Percentiles rank a stretch among this genome's conserved stretches.
These are phyloP conservation scores for Clarias batrachus DNA, from an alignment of 2,113 vertebrate species.

Conservation along the genomic window DNA sequence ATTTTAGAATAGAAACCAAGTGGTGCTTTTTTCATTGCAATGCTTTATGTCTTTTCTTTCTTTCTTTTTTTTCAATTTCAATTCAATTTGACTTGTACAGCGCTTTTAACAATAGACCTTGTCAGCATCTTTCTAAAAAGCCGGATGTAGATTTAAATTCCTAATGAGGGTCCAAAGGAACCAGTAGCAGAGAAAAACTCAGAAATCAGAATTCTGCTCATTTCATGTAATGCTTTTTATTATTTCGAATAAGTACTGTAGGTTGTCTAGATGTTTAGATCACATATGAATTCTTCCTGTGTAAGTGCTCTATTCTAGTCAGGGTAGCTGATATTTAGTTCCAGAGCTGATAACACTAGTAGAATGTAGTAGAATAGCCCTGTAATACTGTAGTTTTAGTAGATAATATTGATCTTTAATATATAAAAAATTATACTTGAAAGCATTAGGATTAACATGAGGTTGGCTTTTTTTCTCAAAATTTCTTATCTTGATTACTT, in stretches of 20 bases:
- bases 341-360: not conserved
- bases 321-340: not conserved
- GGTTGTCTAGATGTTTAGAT: not conserved
- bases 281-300: not conserved
- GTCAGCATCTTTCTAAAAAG: not conserved
- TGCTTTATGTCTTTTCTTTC: not conserved
- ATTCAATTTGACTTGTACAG: constrained; percentile 1
- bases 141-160: not conserved
- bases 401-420: not conserved
- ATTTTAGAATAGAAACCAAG: constrained; percentile 6
- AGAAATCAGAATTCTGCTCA: not conserved
- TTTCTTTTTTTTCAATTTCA: not conserved
- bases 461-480: not conserved
- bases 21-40: not conserved
- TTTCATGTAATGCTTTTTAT: not conserved
- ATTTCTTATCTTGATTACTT: not conserved
- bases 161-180: not conserved
- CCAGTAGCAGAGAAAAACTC: not conserved
- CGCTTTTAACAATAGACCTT: not conserved
- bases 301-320: not conserved
- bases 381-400: not conserved
- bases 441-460: not conserved
- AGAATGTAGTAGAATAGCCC: not conserved
- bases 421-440: not conserved
- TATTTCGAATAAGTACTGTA: not conserved